These are phyloP conservation scores for Fistularia commersonii DNA, from an alignment of 2,797 vertebrate genomes.

Conservation along the genomic window DNA sequence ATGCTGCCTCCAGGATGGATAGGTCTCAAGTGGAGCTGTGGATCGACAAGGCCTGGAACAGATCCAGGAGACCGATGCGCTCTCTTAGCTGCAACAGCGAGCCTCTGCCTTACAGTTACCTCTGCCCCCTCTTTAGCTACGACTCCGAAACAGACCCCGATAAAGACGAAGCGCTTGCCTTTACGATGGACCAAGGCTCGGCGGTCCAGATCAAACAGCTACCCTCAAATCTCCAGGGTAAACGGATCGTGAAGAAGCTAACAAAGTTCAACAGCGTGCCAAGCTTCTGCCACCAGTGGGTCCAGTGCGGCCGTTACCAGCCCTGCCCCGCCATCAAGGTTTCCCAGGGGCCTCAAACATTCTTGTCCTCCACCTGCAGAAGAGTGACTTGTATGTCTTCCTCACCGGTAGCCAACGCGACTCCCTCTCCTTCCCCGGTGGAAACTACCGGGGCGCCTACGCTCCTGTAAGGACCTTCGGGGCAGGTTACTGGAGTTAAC, in stretches of 20 bases:
- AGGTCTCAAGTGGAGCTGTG: constrained; percentile 62
- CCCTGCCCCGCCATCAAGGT: constrained; percentile 84
- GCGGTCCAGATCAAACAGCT: constrained; percentile 76
- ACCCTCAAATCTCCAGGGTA: constrained; percentile 74
- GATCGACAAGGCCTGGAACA: constrained; percentile 74
- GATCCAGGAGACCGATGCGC: constrained; percentile 75
- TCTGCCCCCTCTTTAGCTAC: constrained; percentile 13
- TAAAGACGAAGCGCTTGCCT: constrained; percentile 18
- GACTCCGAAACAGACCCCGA: constrained; percentile 25
- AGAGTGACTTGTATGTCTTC: constrained; percentile 55
- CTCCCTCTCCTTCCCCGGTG: constrained; percentile 28
- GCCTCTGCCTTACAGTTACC: constrained; percentile 57
- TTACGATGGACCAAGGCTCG: constrained; percentile 26
- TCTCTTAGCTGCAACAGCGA: constrained; percentile 89
- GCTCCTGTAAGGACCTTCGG: constrained; percentile 12
- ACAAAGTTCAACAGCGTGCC: constrained; percentile 94
- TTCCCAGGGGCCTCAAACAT: constrained; percentile 54
- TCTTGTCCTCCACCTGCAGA: constrained; percentile 58
- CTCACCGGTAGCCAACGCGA: constrained; percentile 28
- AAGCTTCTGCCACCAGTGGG: constrained; percentile 83
- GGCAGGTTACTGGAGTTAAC: neutral
- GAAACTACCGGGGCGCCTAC: constrained; percentile 25
- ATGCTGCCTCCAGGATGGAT: constrained; percentile 27
- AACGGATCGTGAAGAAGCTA: constrained; percentile 82
- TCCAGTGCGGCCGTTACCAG: constrained; percentile 82